phyloP scores from a whole-genome alignment of 2,888 invertebrate species.

The Ischnus inquisitorius region DNA sequence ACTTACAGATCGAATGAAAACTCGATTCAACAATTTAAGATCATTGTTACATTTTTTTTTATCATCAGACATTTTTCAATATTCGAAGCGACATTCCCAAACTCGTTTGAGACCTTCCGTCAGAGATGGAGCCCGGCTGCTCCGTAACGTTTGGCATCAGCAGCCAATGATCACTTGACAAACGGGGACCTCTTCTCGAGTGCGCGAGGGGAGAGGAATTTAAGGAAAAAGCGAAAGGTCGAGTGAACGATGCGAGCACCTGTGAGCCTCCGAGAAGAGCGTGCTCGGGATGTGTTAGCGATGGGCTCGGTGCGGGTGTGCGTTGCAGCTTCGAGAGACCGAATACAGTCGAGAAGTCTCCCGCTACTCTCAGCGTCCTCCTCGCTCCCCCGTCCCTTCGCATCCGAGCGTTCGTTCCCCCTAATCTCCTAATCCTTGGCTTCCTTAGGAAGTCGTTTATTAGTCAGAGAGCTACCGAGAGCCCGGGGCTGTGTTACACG shows the following conservation, averaged over 20 bases:
- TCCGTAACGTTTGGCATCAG: slow-evolving; percentile 67
- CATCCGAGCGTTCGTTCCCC: slow-evolving; percentile 71
- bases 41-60: too few relatives aligned
- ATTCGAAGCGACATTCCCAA: too few relatives aligned
- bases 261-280: slow-evolving; percentile 74
- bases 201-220: slow-evolving; percentile 26
- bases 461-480: slow-evolving; percentile 78
- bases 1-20: too few relatives aligned
- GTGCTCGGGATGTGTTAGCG: slow-evolving; percentile 33
- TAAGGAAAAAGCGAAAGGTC: slow-evolving; percentile 66
- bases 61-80: too few relatives aligned
- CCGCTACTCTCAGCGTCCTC: slow-evolving; percentile 56
- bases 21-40: too few relatives aligned
- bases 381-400: slow-evolving; percentile 57
- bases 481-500: slow-evolving; percentile 65
- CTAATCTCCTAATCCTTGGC: slow-evolving; percentile 85
- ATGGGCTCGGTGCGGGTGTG: slow-evolving; percentile 46
- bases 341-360: slow-evolving; percentile 73
- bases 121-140: slow-evolving; percentile 44
- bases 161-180: slow-evolving; percentile 74
- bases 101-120: background rate
- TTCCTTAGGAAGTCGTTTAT: slow-evolving; percentile 86
- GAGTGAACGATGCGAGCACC: slow-evolving; percentile 78
- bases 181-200: slow-evolving; percentile 45
- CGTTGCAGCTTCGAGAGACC: slow-evolving; percentile 45